phyloP scores from a whole-genome alignment of 2,888 invertebrate genomes.

The Neoascia interrupta region DNA sequence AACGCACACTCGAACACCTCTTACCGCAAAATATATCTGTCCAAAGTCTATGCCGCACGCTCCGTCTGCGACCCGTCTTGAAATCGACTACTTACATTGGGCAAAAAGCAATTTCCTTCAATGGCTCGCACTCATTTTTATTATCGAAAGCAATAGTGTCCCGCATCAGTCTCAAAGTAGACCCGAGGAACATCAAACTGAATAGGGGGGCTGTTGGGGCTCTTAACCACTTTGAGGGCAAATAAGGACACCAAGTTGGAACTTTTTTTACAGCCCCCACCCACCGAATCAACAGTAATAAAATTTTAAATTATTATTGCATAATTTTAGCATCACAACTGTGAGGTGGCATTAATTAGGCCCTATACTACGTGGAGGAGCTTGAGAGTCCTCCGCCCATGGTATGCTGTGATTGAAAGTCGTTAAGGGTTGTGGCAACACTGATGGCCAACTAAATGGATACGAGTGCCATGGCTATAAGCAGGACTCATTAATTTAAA shows the following conservation, averaged over 20 bases:
- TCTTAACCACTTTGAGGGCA: too few relatives aligned
- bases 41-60: too few relatives aligned
- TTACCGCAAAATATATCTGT: slow-evolving; percentile 21
- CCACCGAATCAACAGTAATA: slow-evolving; percentile 48
- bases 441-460: slow-evolving; percentile 4
- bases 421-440: slow-evolving; percentile 25
- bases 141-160: slow-evolving; percentile 36
- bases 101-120: slow-evolving; percentile 14
- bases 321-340: slow-evolving; percentile 55
- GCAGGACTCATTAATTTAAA: slow-evolving; percentile 63
- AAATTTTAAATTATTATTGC: slow-evolving; percentile 62
- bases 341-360: slow-evolving; percentile 57
- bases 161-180: slow-evolving; percentile 43
- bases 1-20: slow-evolving; percentile 42
- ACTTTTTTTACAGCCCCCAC: slow-evolving; percentile 46
- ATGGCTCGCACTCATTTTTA: slow-evolving; percentile 9
- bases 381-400: neutral
- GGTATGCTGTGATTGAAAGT: slow-evolving; percentile 16
- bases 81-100: too few relatives aligned
- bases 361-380: neutral
- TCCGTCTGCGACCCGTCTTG: too few relatives aligned
- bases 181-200: too few relatives aligned
- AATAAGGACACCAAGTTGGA: too few relatives aligned
- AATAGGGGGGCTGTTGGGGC: too few relatives aligned
- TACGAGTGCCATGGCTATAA: slow-evolving; percentile 48